Evolutionary conservation across 2,797 vertebrate genomes (phyloP).

Genomic region (Micropoecilia bifurca): DNA sequence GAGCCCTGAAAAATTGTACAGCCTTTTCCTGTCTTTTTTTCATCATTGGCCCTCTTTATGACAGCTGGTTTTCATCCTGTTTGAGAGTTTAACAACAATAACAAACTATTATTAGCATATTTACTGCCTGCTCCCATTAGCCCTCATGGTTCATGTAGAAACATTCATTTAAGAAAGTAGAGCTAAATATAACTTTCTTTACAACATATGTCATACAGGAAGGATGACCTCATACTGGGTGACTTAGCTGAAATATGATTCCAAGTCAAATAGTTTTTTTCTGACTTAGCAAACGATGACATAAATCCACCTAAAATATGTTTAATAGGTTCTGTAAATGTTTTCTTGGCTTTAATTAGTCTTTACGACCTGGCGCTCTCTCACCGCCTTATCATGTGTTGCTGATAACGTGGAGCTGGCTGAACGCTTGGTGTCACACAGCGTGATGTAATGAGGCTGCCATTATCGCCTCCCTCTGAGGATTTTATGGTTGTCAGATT

Average conservation of each 20-base stretch:
- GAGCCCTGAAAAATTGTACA: neutral
- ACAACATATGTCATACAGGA: neutral
- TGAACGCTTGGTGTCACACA: neutral
- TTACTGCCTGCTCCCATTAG: neutral
- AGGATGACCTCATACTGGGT: neutral
- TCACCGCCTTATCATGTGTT: constrained; percentile 3
- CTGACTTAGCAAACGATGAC: neutral
- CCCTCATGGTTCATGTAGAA: neutral
- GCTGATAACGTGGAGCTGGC: constrained; percentile 19
- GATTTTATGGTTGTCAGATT: constrained; percentile 17
- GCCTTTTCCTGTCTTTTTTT: neutral
- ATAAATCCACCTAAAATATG: neutral
- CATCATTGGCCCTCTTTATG: neutral
- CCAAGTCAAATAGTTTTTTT: neutral
- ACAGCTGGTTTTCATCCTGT: neutral
- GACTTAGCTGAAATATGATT: constrained; percentile 2
- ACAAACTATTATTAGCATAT: neutral
- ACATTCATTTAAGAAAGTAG: neutral
- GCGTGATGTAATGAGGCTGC: constrained; percentile 9
- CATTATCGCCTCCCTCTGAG: constrained; percentile 1
- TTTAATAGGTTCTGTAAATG: neutral
- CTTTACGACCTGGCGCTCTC: neutral
- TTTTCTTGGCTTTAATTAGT: neutral
- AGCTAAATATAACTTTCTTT: neutral
- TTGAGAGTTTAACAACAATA: neutral